Base-by-base conservation (phyloP, 2,797 vertebrate genomes). In the Loriculus beryllinus region DNA sequence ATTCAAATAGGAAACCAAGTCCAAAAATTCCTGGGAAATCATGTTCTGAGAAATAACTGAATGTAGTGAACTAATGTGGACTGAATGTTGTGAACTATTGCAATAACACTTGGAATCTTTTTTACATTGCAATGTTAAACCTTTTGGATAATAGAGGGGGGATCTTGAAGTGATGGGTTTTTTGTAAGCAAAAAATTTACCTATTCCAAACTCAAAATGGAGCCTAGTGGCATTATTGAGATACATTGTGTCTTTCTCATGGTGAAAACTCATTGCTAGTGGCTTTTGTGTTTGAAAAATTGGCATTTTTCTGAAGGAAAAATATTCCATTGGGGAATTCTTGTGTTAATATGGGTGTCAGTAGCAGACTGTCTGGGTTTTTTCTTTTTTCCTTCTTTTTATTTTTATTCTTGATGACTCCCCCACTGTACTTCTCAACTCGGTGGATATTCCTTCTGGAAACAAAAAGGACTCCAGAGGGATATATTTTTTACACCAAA, bases 381-480 rank as follows among this genome's bases (percentile, higher is more conserved):
- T 76, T 72, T 75, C 52, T n/a, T 40, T 51, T 72, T 49, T 48
- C 64, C 65, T 81, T 77, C 9, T 67, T 93, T 88, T 90, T 76
- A 65, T 90, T 88, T 90, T 86, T 90, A 68, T 79, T 93, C 79
- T 45, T 63, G 3, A 68, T 82, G 80, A 93, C 91, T 81, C 79
- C 75, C 69, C 69, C 68, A 67, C 45, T 65, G 70, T 60, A 64
- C 25, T 75, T 84, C 90, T 70, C 80, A 92, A 93, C 83, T 84
- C 1, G 3, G 76, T 75, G 81, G 81, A 71, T 72, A 65, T 89
- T 93, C 82, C 82, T 91, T 71, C 85, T 79, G 81, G 78, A 95
- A 93, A 93, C 78, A 95, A 93, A 93, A 10, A 72, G 48, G 91
- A 65, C 95, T 92, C 82, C 52, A 57, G 91, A 91, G 84, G 88